Percentiles rank a stretch among this genome's conserved stretches.
phyloP scores from a whole-genome alignment of 2,888 invertebrate genomes.

The Agrochola litura region DNA sequence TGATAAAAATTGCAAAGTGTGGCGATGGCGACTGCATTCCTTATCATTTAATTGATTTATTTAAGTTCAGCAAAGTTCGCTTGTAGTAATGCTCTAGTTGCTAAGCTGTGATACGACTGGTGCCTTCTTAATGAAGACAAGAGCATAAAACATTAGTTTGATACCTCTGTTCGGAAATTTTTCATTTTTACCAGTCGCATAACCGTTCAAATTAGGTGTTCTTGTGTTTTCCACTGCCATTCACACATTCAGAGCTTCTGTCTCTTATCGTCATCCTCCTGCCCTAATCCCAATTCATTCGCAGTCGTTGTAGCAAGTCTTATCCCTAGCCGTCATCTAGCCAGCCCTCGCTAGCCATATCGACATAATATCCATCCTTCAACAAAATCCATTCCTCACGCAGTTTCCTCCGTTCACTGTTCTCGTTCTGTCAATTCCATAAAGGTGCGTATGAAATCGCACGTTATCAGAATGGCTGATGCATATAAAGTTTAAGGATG shows the following conservation, averaged over 20 bases:
- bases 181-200: not conserved
- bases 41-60: not conserved
- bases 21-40: slow-evolving; percentile 3
- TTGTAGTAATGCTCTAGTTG: not conserved
- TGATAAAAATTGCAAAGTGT: slow-evolving; percentile 21
- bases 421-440: not conserved
- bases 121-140: not conserved
- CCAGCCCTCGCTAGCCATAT: not conserved
- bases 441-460: slow-evolving; percentile 5
- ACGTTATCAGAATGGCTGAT: slow-evolving; percentile 11
- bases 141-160: not conserved
- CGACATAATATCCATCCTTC: not conserved
- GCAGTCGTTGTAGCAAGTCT: not conserved
- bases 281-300: not conserved
- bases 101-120: not conserved
- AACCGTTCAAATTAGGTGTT: not conserved
- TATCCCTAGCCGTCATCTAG: not conserved
- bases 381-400: too few relatives aligned
- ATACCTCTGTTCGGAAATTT: not conserved
- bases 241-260: not conserved
- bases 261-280: not conserved
- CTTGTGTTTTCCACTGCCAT: not conserved
- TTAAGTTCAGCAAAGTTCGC: slow-evolving; percentile 18
- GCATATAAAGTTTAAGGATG: slow-evolving; percentile 7
- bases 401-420: not conserved